Evolutionary conservation across 2,797 vertebrate species (phyloP), one percentile per base, ranked within the genome.

Genomic region (Apogon talboti): DNA sequence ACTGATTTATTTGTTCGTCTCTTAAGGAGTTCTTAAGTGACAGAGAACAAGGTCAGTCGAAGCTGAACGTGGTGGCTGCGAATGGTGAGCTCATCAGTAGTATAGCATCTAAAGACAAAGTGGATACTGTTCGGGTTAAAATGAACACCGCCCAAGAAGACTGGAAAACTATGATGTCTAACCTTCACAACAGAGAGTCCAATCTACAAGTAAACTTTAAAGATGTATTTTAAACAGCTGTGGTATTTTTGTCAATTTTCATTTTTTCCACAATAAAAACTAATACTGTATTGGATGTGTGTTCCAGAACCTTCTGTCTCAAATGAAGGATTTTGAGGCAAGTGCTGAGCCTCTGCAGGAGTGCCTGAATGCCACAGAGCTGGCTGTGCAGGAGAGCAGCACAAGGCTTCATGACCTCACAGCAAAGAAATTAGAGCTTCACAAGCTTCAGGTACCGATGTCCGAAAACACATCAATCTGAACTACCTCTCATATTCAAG

Each of bases 251-350:
- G 24, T 28, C 24, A 2, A 21, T 24, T 9, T 57, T 8, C 7
- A 2, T 35, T 35, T 35, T 19, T 55, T 37, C 10, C 16, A 10
- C 15, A 15, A 7, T 50, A 3, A 51, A 46, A 42, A 56, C 2
- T 15, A 19, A 14, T 7, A 12, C 7, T n/a, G 1, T 16, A 0
- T 7, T 44, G 24, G 0, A 18, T 7, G 19, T 66, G 44, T 67
- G 11, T 81, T 70, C 46, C 69, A 98, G 97, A 96, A 94, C 74
- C 89, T 98, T 45, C 91, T 95, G 79, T 89, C 93, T 66, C 96
- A 97, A 78, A 97, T 98, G 96, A 96, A 95, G 82, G 96, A 98
- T 71, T 98, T 98, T 0, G 96, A 98, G 91, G 89, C 94, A 0
- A 94, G 92, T 38, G 95, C 94, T 0, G 95, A 96, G 57, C 97